A percentile compares a stretch with the other conserved stretches of the same genome.
Evolutionary conservation across 1,140 invertebrate species (phyloP).

Genomic region (Notospermus geniculatus): DNA sequence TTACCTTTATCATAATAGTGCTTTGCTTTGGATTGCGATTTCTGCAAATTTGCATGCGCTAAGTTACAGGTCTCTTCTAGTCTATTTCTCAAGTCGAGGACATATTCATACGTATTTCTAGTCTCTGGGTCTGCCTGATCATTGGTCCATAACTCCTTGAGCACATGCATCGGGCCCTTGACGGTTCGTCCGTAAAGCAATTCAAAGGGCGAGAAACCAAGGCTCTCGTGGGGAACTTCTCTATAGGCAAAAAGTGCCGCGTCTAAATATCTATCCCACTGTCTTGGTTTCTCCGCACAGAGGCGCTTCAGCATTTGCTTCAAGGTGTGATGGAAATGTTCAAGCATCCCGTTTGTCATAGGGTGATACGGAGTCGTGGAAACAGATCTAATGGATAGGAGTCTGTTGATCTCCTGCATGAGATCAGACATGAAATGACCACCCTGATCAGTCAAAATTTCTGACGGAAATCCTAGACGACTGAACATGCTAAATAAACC

Average conservation of each 20-base stretch:
- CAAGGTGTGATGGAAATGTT: conserved; percentile 20
- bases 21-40: conserved; percentile 10
- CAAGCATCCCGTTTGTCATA: conserved; percentile 21
- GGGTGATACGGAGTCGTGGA: conserved; percentile 13
- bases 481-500: conserved; percentile 42
- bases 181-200: too few species aligned
- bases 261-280: too few species aligned
- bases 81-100: conserved; percentile 24
- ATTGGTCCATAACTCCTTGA: conserved; percentile 24
- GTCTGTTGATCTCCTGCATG: too few species aligned
- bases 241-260: too few species aligned
- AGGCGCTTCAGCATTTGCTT: conserved; percentile 24
- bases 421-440: conserved; percentile 25
- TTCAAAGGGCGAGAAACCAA: too few species aligned
- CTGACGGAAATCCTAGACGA: conserved; percentile 49
- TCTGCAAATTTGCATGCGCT: conserved; percentile 16
- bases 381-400: too few species aligned
- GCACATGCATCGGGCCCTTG: conserved; percentile 12
- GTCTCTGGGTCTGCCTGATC: conserved; percentile 18
- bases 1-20: not conserved
- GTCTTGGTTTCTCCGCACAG: conserved; percentile 19
- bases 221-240: too few species aligned
- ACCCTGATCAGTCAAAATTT: conserved; percentile 25
- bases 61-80: conserved; percentile 22
- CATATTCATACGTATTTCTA: conserved; percentile 24